Evolutionary conservation across 2,113 vertebrate genomes (phyloP).

Genomic region (Anolis sagrei): DNA sequence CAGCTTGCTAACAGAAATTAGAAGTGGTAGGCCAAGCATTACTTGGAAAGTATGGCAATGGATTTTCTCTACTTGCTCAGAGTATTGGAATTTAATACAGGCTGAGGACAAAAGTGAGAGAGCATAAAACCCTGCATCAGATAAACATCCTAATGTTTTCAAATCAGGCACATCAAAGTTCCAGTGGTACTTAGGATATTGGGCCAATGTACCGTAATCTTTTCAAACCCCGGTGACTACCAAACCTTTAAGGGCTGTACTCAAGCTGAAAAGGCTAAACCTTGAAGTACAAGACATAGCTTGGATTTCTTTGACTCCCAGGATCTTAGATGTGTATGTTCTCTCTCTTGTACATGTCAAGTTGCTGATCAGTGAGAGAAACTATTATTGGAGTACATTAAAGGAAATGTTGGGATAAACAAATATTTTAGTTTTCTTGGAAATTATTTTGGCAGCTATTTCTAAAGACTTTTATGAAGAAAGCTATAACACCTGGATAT

Average conservation of each 20-base stretch:
- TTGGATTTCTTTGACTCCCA: not conserved
- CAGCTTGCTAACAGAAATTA: conserved; percentile 23
- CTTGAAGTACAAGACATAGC: not conserved
- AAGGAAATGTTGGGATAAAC: conserved; percentile 17
- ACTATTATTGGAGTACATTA: conserved; percentile 4
- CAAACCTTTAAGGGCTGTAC: conserved; percentile 54
- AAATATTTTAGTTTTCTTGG: conserved; percentile 42
- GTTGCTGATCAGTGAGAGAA: conserved; percentile 6
- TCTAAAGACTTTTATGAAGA: conserved; percentile 40
- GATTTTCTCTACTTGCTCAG: not conserved
- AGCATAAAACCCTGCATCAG: not conserved
- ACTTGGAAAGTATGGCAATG: conserved; percentile 5
- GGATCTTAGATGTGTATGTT: not conserved
- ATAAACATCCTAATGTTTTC: not conserved
- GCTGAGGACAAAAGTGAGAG: not conserved
- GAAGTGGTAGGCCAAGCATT: conserved; percentile 3
- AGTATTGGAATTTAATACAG: conserved; percentile 24
- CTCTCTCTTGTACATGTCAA: not conserved
- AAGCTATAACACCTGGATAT: conserved; percentile 20
- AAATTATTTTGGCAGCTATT: conserved; percentile 42
- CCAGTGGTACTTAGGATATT: not conserved
- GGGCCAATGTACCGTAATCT: not conserved
- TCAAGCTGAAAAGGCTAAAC: conserved; percentile 37
- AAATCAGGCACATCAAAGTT: not conserved
- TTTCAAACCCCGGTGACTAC: conserved; percentile 13